Evolutionary conservation across 2,113 vertebrate species (phyloP).

Genomic region (Pleuronectes platessa): DNA sequence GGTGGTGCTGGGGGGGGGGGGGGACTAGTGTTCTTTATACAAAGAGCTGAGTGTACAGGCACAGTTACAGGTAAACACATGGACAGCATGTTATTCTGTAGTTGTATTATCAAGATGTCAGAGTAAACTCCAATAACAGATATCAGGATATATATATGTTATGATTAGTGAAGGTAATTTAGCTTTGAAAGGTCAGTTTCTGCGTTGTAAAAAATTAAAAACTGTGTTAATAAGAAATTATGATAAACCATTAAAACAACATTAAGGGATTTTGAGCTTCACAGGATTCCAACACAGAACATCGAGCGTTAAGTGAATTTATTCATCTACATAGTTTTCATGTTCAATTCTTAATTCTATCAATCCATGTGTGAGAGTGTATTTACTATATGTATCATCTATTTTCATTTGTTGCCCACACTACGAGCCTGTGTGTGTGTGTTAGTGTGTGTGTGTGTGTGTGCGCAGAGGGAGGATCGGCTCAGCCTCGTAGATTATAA

Average conservation of each 20-base stretch:
- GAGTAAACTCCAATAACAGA: not conserved
- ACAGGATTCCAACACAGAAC: not conserved
- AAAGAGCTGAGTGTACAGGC: too few species aligned
- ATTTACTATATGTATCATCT: not conserved
- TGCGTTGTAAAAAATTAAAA: not conserved
- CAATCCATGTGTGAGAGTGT: not conserved
- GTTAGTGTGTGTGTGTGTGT: not conserved
- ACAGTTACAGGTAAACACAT: too few species aligned
- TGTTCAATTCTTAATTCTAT: not conserved
- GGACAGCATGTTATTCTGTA: too few species aligned
- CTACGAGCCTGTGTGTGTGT: not conserved
- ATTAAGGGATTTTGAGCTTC: not conserved
- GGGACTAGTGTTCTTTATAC: too few species aligned
- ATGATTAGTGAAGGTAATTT: not conserved
- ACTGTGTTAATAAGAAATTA: not conserved
- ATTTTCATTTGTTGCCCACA: not conserved
- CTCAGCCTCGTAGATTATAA: conserved; percentile 51
- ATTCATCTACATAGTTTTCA: not conserved
- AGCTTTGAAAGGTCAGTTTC: not conserved
- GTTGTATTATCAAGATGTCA: not conserved
- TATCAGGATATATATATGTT: too few species aligned
- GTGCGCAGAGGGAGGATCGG: conserved; percentile 20
- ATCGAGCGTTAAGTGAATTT: not conserved
- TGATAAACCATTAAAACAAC: not conserved
- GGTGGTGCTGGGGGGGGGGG: too few species aligned